Evolutionary conservation across 2,797 vertebrate species (phyloP), one percentile per base, ranked within the genome.

Genomic region (Staurois parvus): DNA sequence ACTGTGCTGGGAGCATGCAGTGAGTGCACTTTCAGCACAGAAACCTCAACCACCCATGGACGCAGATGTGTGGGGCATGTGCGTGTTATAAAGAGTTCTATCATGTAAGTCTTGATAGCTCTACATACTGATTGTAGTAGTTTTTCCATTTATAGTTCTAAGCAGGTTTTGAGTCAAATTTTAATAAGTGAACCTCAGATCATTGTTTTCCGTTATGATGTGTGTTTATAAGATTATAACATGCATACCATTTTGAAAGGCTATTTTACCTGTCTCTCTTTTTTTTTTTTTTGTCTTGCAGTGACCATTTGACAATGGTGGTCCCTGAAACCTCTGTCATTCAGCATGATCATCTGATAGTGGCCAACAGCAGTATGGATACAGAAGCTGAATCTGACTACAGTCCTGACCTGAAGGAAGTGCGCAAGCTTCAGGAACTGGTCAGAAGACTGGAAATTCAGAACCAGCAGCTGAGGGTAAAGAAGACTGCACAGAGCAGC

Each of bases 371-470:
- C 0, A 89, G 88, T 78, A 89, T 92, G 29, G 94, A 93, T 52
- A 88, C 87, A 0, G 91, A 90, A 21, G 89, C 89, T 0, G 90
- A 83, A 12, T 87, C 91, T 0, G 88, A 93, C 34, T 91, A 91
- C 17, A 95, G 90, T 79, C 89, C 91, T 1, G 97, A 97, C 90
- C 89, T 97, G 75, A 96, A 96, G 84, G 96, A 98, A 93, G 96
- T 98, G 34, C 92, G 94, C 30, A 97, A 98, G 91, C 91, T 98
- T 79, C 96, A 96, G 89, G 96, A 98, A 91, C 95, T 98, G 0
- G 95, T 98, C 29, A 91, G 92, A 59, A 94, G 96, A 66, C 88
- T 98, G 88, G 96, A 98, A 90, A 92, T 98, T 26, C 96, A 97
- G 92, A 98, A 95, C 64, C 96, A 97, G 92, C 96, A 94, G 28